Evolutionary conservation across 2,888 invertebrate genomes (phyloP), one percentile per base, ranked within the genome.

Genomic region (Amiota mariae): DNA sequence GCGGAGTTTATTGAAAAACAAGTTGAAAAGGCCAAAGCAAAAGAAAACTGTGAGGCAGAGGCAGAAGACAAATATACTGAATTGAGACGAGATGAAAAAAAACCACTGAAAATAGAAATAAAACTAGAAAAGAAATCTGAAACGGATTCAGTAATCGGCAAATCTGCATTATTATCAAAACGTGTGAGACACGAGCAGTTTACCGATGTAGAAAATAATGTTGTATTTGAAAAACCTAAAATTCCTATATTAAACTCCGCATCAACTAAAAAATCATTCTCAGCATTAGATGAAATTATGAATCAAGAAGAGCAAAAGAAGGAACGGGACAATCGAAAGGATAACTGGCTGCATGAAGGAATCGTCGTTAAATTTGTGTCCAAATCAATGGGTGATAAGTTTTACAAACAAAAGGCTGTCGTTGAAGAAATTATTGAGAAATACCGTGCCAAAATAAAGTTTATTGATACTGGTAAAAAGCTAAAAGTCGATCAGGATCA

Each of bases 361-460:
- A 95, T 98, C 36, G 91, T 97, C 0, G 97, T 98, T 0, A 98
- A 98, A 91, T 93, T 99, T 1, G 90, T 96, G 0, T 96, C 97
- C 0, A 96, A 95, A 87, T 93, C 94, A 8, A 91, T 98, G 3
- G 98, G 98, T 0, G 95, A 96, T 0, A 95, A 95, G 81, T 98
- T 93, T 88, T 96, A 95, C 87, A 97, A 97, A 86, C 93, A 96
- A 81, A 99, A 99, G 88, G 98, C 95, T 0, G 92, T 95, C 0
- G 92, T 99, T 0, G 91, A 92, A 78, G 93, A 93, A 78, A 94
- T 97, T 0, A 89, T 94, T 0, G 94, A 95, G 76, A 93, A 93
- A 75, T 98, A 95, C 87, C 93, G 92, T 0, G 97, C 94, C 0
- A 92, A 96, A 76, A 93, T 98, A 0, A 93, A 94, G 82, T 91